These are phyloP conservation scores for Sphaeramia orbicularis DNA, from an alignment of 2,797 vertebrate genomes.

Conservation along the genomic window DNA sequence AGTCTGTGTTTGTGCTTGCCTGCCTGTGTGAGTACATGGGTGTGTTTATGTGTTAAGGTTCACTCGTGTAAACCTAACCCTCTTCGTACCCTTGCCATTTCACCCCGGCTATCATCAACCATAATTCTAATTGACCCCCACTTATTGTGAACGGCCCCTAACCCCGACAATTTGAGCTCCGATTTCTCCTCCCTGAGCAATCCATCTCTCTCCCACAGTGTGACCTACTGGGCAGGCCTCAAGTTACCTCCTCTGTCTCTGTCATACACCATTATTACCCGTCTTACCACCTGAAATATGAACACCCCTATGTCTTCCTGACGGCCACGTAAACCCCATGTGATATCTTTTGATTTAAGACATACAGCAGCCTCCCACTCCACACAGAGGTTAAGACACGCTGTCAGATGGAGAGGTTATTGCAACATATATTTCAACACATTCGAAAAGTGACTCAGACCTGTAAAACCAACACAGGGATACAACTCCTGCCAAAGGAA, in stretches of 20 bases:
- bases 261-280: slow-evolving; percentile 76
- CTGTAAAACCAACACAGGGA: slow-evolving; percentile 40
- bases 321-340: slow-evolving; percentile 48
- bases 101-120: slow-evolving; percentile 71
- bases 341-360: slow-evolving; percentile 72
- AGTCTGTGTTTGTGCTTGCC: slow-evolving; percentile 61
- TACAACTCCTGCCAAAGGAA: slow-evolving; percentile 3
- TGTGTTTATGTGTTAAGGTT: slow-evolving; percentile 49
- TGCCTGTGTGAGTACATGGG: slow-evolving; percentile 15
- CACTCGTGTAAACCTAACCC: slow-evolving; percentile 48
- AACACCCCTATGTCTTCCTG: slow-evolving; percentile 67
- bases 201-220: slow-evolving; percentile 75
- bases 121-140: slow-evolving; percentile 78
- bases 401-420: slow-evolving; percentile 66
- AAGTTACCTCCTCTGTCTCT: slow-evolving; percentile 80
- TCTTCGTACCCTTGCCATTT: slow-evolving; percentile 35
- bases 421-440: slow-evolving; percentile 77
- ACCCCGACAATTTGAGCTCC: slow-evolving; percentile 72
- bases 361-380: slow-evolving; percentile 53
- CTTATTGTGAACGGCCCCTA: slow-evolving; percentile 65
- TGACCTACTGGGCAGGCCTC: slow-evolving; percentile 79
- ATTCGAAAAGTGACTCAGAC: slow-evolving; percentile 56
- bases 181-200: slow-evolving; percentile 75
- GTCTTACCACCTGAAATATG: slow-evolving; percentile 77
- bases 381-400: slow-evolving; percentile 38